Base-by-base conservation (phyloP, 2,797 vertebrate species). In the Tangara arthus region DNA sequence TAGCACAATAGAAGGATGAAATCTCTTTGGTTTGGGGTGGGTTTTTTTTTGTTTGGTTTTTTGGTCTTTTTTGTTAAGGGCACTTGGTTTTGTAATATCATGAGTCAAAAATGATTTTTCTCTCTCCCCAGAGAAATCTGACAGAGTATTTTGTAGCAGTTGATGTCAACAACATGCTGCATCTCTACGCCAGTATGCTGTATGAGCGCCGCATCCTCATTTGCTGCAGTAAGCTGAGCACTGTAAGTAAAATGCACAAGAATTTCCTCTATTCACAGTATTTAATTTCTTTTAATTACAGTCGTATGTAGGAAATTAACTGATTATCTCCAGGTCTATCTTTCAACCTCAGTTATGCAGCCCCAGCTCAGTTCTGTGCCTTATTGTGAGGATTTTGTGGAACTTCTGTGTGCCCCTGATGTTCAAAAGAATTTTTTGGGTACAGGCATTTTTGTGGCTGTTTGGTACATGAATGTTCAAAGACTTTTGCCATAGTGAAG, bases 111-210 rank as follows among this genome's bases (percentile, higher is more conserved):
- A 95, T 75, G 27, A 35, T 95, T 90, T 49, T 75, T 88, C 32
- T 95, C 53, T 97, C 95, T 94, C 98, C 97, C 88, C 98, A 99
- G 99, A 99, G 99, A 98, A 99, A 99, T 96, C 98, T 99, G 97
- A 99, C 99, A 2, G 99, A 99, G 97, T 99, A 99, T 97, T 99
- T 99, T 97, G 99, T 99, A 97, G 99, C 99, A 57, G 99, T 99
- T 95, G 99, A 99, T 95, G 99, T 99, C 91, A 99, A 99, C 98
- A 99, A 99, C 98, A 99, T 99, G 99, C 98, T 99, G 89, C 99
- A 99, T 92, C 98, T 99, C 92, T 99, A 99, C 1, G 99, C 99
- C 96, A 99, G 99, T 89, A 99, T 99, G 99, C 98, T 99, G 91
- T 99, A 98, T 32, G 99, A 99, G 94, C 99, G 99, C 28, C 98